Evolutionary conservation across 2,888 invertebrate genomes (phyloP).

Genomic region (Leptothorax acervorum): DNA sequence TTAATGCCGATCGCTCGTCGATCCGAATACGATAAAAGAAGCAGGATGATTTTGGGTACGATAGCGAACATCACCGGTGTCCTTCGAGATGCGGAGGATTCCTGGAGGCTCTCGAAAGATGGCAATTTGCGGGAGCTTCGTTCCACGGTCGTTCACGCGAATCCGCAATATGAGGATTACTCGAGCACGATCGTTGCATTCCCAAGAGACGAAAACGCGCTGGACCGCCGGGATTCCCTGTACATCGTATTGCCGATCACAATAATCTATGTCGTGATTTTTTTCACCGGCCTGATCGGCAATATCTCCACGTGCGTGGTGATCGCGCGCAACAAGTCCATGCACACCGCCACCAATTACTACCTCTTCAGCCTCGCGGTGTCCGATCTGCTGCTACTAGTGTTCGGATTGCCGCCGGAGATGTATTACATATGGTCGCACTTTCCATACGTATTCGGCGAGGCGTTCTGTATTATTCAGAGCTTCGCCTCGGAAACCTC

Average conservation of each 20-base stretch:
- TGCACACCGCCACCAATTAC: conserved; percentile 90
- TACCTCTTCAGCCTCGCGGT: conserved; percentile 89
- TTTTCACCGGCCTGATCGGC: conserved; percentile 88
- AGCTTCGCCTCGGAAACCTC: conserved; percentile 87
- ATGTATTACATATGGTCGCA: conserved; percentile 86
- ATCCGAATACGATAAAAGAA: neutral
- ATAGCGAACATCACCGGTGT: neutral
- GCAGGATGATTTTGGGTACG: conserved; percentile 3
- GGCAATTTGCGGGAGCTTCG: neutral
- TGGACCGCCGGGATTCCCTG: conserved; percentile 81
- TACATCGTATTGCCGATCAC: conserved; percentile 87
- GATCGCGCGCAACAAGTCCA: conserved; percentile 88
- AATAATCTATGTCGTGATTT: conserved; percentile 87
- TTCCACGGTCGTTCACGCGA: neutral
- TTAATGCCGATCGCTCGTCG: neutral
- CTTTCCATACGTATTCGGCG: conserved; percentile 87
- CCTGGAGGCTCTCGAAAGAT: neutral
- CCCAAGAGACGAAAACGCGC: conserved; percentile 41
- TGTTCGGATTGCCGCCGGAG: conserved; percentile 88
- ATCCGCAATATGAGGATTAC: conserved; percentile 46
- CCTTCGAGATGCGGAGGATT: neutral
- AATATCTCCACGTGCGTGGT: conserved; percentile 89
- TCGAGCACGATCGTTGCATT: conserved; percentile 50
- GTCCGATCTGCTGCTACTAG: conserved; percentile 88
- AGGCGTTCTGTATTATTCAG: conserved; percentile 87